Conservation (phyloP, 1,140 invertebrate genomes). For the Scaptodrosophila lebanonensis region DNA sequence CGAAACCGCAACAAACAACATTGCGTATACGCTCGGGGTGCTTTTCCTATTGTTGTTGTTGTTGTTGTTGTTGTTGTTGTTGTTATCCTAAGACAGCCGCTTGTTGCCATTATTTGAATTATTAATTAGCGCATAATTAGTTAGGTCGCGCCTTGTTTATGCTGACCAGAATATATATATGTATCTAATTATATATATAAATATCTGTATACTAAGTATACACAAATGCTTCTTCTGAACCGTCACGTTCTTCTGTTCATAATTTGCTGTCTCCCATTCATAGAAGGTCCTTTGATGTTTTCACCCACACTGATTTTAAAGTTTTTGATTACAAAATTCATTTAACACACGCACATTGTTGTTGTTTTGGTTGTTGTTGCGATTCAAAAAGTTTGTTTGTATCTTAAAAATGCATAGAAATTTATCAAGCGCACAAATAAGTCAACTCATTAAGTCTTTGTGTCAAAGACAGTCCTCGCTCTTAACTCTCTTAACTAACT, state of each 20-base stretch:
- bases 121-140: constrained; percentile 73
- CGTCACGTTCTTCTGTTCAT: constrained; percentile 62
- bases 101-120: constrained; percentile 64
- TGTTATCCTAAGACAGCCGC: constrained; percentile 17
- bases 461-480: constrained; percentile 40
- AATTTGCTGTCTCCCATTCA: constrained; percentile 50
- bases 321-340: constrained; percentile 70
- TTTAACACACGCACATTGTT: constrained; percentile 28
- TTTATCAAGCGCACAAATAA: constrained; percentile 44
- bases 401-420: constrained; percentile 33
- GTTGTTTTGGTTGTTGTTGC: constrained; percentile 9
- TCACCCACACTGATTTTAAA: constrained; percentile 34
- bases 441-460: constrained; percentile 68
- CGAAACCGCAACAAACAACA: constrained; percentile 8
- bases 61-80: not conserved
- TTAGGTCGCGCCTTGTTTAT: no score
- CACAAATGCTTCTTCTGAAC: constrained; percentile 16
- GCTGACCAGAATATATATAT: no score
- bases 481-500: not conserved
- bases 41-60: constrained; percentile 28
- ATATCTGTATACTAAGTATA: no score
- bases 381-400: constrained; percentile 23
- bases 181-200: no score
- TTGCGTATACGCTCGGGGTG: constrained; percentile 25
- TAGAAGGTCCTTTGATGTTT: constrained; percentile 55